Conservation (phyloP, 2,888 invertebrate genomes). For the Latrodectus elegans region DNA sequence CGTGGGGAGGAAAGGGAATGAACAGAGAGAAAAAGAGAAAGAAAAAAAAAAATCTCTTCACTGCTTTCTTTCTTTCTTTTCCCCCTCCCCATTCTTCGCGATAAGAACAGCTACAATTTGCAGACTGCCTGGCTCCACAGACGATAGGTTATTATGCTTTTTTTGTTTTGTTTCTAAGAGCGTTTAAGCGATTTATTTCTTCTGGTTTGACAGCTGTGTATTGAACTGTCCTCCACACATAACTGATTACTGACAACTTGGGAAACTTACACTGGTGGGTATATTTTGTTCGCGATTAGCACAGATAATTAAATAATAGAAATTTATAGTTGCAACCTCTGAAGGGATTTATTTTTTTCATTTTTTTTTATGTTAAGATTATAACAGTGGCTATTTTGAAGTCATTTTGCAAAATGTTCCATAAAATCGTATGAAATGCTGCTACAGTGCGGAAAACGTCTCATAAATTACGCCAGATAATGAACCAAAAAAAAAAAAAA, state of each 20-base stretch:
- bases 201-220: slow-evolving; percentile 35
- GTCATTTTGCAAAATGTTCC: no score
- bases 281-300: background rate
- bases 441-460: no score
- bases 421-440: no score
- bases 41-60: slow-evolving; percentile 10
- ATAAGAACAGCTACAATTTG: slow-evolving; percentile 46
- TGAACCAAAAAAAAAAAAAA: no score
- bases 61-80: slow-evolving; percentile 1
- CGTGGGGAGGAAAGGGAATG: background rate
- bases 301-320: slow-evolving; percentile 20
- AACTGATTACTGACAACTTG: slow-evolving; percentile 30
- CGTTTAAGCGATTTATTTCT: slow-evolving; percentile 40
- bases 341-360: background rate
- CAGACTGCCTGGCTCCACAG: slow-evolving; percentile 60
- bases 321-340: slow-evolving; percentile 34
- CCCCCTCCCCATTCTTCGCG: slow-evolving; percentile 11
- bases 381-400: no score
- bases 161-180: slow-evolving; percentile 5
- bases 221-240: slow-evolving; percentile 14
- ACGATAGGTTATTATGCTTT: slow-evolving; percentile 55
- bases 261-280: background rate
- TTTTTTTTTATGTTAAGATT: no score
- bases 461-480: no score
- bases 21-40: slow-evolving; percentile 15